These are phyloP conservation scores for Gambusia holbrooki DNA, from an alignment of 2,113 vertebrate genomes.

Conservation along the genomic window DNA sequence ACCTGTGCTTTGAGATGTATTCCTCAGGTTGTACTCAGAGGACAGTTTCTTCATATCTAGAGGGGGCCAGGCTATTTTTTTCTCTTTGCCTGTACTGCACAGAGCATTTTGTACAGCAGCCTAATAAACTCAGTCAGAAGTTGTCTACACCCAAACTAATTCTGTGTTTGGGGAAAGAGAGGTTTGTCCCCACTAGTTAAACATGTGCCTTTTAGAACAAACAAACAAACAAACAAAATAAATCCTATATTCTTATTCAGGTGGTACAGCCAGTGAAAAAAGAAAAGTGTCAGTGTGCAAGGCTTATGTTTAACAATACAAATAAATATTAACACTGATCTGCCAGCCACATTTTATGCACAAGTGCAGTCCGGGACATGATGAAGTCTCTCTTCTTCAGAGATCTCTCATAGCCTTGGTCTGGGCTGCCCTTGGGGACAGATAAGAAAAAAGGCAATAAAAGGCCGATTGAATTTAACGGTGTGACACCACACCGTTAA, in stretches of 20 bases:
- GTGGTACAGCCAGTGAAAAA: background rate
- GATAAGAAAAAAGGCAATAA: constrained; percentile 56
- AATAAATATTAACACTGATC: background rate
- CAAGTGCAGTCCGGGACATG: background rate
- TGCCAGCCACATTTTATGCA: constrained; percentile 10
- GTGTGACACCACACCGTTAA: constrained; percentile 57
- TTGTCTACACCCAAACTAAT: too few species aligned
- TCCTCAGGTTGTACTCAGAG: too few species aligned
- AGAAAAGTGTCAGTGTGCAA: background rate
- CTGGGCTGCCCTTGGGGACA: constrained; percentile 52
- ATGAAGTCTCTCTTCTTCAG: constrained; percentile 16
- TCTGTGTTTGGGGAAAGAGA: too few species aligned
- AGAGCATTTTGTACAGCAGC: too few species aligned
- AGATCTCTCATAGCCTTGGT: constrained; percentile 32
- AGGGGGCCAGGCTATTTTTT: too few species aligned
- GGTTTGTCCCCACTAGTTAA: too few species aligned
- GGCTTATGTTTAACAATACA: background rate
- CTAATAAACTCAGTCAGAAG: too few species aligned
- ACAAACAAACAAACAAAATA: too few species aligned
- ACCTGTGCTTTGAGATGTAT: too few species aligned
- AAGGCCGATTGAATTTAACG: constrained; percentile 67
- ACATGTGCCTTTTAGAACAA: too few species aligned
- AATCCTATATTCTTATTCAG: background rate
- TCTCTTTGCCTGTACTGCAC: too few species aligned
- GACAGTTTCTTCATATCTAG: too few species aligned